These are phyloP conservation scores for Tinea semifulvella DNA, from an alignment of 2,888 invertebrate genomes.

Conservation along the genomic window DNA sequence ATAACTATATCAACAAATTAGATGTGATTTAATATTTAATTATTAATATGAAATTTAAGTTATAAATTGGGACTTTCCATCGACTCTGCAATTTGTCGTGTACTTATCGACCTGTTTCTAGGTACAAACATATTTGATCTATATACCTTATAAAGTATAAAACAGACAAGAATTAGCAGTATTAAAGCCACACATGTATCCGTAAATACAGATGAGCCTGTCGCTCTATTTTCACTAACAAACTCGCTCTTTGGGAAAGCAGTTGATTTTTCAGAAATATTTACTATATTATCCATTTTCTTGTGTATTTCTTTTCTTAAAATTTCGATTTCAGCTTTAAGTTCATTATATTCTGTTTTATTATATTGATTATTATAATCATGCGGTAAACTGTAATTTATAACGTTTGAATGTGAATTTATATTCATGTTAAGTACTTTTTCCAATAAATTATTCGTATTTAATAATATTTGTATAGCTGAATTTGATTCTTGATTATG, in stretches of 20 bases:
- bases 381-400: too few relatives aligned
- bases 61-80: conserved; percentile 32
- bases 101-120: conserved; percentile 27
- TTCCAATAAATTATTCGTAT: too few relatives aligned
- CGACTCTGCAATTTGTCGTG: conserved; percentile 28
- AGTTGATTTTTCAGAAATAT: neutral
- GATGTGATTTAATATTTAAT: too few relatives aligned
- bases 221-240: neutral
- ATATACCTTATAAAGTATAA: conserved; percentile 28
- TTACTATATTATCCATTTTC: neutral
- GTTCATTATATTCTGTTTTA: neutral
- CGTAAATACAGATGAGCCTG: conserved; percentile 1
- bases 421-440: too few relatives aligned
- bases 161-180: conserved; percentile 28
- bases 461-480: too few relatives aligned
- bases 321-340: conserved; percentile 1
- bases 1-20: too few relatives aligned
- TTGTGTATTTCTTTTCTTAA: neutral
- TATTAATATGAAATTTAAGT: conserved; percentile 11
- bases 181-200: conserved; percentile 28
- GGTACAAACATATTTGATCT: conserved; percentile 27
- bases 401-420: too few relatives aligned
- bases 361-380: too few relatives aligned
- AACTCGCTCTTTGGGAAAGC: neutral
- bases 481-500: too few relatives aligned